Conservation (phyloP, 2,888 invertebrate genomes). For the Epistrophe eligans region DNA sequence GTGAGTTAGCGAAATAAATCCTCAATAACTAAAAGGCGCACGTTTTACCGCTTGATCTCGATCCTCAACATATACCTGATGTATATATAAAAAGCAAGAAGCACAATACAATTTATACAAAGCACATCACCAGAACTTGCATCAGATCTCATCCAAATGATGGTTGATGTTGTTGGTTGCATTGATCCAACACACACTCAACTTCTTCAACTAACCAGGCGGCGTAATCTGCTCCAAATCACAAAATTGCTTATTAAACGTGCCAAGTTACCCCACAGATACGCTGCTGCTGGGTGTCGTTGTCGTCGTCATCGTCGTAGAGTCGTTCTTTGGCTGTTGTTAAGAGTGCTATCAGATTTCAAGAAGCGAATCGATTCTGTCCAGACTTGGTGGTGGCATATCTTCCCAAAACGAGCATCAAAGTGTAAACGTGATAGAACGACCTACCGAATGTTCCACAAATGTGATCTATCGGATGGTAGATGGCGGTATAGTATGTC, state of each 20-base stretch:
- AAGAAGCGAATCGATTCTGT: slow-evolving; percentile 75
- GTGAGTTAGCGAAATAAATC: slow-evolving; percentile 65
- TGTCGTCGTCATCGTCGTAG: background rate
- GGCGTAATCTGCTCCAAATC: slow-evolving; percentile 75
- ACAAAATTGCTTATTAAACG: slow-evolving; percentile 75
- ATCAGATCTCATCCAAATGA: slow-evolving; percentile 41
- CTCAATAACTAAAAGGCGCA: slow-evolving; percentile 62
- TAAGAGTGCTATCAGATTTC: slow-evolving; percentile 67
- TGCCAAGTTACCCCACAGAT: slow-evolving; percentile 65
- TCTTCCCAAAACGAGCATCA: slow-evolving; percentile 58
- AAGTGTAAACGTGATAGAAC: slow-evolving; percentile 75
- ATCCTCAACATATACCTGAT: slow-evolving; percentile 55
- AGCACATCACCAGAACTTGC: slow-evolving; percentile 19
- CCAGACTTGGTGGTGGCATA: slow-evolving; percentile 53
- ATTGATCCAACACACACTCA: slow-evolving; percentile 5
- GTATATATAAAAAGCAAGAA: slow-evolving; percentile 12
- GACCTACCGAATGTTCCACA: slow-evolving; percentile 68
- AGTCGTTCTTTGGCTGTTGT: slow-evolving; percentile 11
- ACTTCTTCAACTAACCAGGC: slow-evolving; percentile 49
- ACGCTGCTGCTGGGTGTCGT: slow-evolving; percentile 20
- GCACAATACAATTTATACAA: slow-evolving; percentile 21
- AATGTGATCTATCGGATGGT: slow-evolving; percentile 71
- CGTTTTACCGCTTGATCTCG: slow-evolving; percentile 72
- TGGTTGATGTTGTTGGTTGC: background rate
- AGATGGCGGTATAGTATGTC: slow-evolving; percentile 46